Evolutionary conservation across 2,888 invertebrate species (phyloP), one percentile per base, ranked within the genome.

Genomic region (Netelia inedita): DNA sequence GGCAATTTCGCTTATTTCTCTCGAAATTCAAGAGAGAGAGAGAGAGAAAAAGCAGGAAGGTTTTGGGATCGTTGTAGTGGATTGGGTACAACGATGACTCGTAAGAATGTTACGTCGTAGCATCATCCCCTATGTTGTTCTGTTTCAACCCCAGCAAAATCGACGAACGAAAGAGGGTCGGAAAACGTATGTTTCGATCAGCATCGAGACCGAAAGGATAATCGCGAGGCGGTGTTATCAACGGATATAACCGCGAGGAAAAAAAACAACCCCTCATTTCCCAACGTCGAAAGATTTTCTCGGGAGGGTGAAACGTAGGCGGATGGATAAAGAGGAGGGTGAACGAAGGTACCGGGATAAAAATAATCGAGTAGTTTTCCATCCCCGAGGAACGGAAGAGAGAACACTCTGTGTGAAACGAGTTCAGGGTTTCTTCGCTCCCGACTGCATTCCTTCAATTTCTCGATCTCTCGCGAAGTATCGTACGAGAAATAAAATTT

Each of bases 1-100:
- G 65, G 72, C 79, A 65, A 79, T 72, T 61, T 72, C 63, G 65
- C 63, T 79, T 71, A 71, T 72, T 23, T 57, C 72, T 57, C 65
- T 72, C 35, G 71, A 61, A 43, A 72, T 16, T 50, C 55, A n/a
- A 55, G 69, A 71, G 50, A 53, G 19, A 63, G 23, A 28, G 28
- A 28, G 3, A 43, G 43, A 53, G 6, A 53, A n/a, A 63, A 65
- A 41, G 61, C 50, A 16, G n/a, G 50, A 68, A 14, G 16, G 23
- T 23, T 46, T n/a, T 23, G 8, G 59, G 19, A 21, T 28, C 28
- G 10, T 35, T 10, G 71, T 72, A 10, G 71, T 57, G 16, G 55
- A 41, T 59, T 19, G 57, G 41, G 14, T 8, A 41, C 16, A 57
- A 71, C 21, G 43, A 43, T 21, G 10, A 2, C 41, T 1, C 11